Conservation (phyloP, 2,113 vertebrate genomes). For the Poeciliopsis retropinna region DNA sequence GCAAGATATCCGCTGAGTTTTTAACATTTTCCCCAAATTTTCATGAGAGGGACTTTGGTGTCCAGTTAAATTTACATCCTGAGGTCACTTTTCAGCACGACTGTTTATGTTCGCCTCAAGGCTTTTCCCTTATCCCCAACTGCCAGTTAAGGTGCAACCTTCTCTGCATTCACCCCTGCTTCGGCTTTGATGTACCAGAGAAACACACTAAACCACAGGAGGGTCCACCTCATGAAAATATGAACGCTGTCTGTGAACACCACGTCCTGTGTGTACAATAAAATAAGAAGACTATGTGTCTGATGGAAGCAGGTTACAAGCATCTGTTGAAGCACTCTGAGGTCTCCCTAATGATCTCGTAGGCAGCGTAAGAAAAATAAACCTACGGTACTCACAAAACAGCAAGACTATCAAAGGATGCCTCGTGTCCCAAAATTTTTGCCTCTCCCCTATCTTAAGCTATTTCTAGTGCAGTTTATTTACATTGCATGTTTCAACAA, state of each 20-base stretch:
- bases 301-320: constrained; percentile 63
- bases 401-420: constrained; percentile 20
- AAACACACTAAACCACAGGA: constrained; percentile 60
- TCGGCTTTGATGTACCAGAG: constrained; percentile 65
- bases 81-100: constrained; percentile 2
- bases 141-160: constrained; percentile 33
- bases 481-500: too few species aligned
- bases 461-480: not conserved
- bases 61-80: constrained; percentile 31
- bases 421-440: not conserved
- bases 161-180: constrained; percentile 35
- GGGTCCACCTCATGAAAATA: constrained; percentile 72
- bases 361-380: constrained; percentile 22
- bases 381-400: constrained; percentile 22
- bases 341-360: constrained; percentile 55
- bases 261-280: constrained; percentile 62
- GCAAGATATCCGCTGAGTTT: not conserved
- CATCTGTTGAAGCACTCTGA: constrained; percentile 64
- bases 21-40: not conserved
- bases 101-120: not conserved
- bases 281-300: constrained; percentile 41
- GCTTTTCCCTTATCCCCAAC: constrained; percentile 3
- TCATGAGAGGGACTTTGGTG: constrained; percentile 1
- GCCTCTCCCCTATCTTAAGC: not conserved
- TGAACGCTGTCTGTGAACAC: constrained; percentile 59